These are phyloP conservation scores for Callionymus lyra DNA, from an alignment of 2,113 vertebrate species.

Conservation along the genomic window DNA sequence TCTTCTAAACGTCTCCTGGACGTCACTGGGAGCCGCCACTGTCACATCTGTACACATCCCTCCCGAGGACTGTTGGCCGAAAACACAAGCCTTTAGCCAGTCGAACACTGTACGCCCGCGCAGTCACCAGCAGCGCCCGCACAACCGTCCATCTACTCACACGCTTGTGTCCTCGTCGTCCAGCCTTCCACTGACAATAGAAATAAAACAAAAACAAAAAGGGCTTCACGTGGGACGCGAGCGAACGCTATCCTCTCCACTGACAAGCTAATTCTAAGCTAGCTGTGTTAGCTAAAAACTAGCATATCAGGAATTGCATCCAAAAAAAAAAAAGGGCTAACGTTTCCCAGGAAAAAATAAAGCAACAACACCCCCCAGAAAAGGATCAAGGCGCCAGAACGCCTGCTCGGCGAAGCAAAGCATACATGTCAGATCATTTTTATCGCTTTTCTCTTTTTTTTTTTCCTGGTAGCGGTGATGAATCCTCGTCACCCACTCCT, in stretches of 20 bases:
- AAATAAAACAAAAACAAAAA: background rate
- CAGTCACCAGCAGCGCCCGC: constrained; percentile 38
- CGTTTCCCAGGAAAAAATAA: background rate
- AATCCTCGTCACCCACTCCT: constrained; percentile 53
- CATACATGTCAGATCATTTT: constrained; percentile 43
- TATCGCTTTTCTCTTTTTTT: constrained; percentile 37
- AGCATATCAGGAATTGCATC: constrained; percentile 45
- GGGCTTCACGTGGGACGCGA: constrained; percentile 5
- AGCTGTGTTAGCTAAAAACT: constrained; percentile 42
- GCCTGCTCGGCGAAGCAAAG: background rate
- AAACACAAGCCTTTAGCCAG: constrained; percentile 52
- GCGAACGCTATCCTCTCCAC: too few relatives aligned
- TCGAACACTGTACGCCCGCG: constrained; percentile 49
- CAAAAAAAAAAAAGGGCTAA: constrained; percentile 31
- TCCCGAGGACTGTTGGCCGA: constrained; percentile 48
- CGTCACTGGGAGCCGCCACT: constrained; percentile 32
- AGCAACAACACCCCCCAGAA: background rate
- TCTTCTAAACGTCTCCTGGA: too few relatives aligned
- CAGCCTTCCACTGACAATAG: background rate
- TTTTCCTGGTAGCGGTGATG: constrained; percentile 36
- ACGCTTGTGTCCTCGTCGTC: background rate
- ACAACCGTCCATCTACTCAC: constrained; percentile 37
- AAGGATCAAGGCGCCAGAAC: background rate
- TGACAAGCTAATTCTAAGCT: constrained; percentile 47
- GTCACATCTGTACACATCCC: constrained; percentile 43